Evolutionary conservation across 1,140 invertebrate genomes (phyloP).

Genomic region (Drosophila insularis): DNA sequence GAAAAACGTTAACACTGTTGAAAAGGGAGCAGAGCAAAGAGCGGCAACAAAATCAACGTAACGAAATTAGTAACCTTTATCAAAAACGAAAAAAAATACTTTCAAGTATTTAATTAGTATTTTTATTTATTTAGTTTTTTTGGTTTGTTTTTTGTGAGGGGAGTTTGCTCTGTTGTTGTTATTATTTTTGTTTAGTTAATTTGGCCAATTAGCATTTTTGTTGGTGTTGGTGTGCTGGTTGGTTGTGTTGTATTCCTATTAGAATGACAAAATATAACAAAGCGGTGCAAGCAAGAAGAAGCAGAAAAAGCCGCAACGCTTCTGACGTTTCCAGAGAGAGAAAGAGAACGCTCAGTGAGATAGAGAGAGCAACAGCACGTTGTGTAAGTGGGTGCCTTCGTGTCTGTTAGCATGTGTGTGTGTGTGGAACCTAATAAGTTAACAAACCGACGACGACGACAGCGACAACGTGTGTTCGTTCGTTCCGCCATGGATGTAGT

Average conservation of each 20-base stretch:
- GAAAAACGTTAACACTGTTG: background rate
- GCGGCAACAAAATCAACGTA: slow-evolving; percentile 2
- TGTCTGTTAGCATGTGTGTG: slow-evolving; percentile 16
- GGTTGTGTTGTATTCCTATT: slow-evolving; percentile 31
- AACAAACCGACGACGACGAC: slow-evolving; percentile 63
- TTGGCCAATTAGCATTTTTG: slow-evolving; percentile 65
- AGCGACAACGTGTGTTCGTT: slow-evolving; percentile 40
- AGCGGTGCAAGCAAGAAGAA: slow-evolving; percentile 69
- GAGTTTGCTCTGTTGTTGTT: slow-evolving; percentile 22
- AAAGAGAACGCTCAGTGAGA: background rate
- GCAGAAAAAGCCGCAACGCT: slow-evolving; percentile 75
- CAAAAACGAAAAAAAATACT: background rate
- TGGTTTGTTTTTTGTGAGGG: slow-evolving; percentile 13
- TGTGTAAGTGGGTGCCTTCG: slow-evolving; percentile 18
- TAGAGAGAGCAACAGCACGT: slow-evolving; percentile 12
- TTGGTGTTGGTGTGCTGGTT: slow-evolving; percentile 9
- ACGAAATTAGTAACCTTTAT: background rate
- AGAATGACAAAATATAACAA: slow-evolving; percentile 57
- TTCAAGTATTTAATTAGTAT: background rate
- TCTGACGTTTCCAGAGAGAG: slow-evolving; percentile 50
- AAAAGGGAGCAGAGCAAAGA: background rate
- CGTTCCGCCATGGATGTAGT: slow-evolving; percentile 24
- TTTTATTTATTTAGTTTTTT: slow-evolving; percentile 31
- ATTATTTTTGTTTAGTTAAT: slow-evolving; percentile 32
- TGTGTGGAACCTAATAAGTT: slow-evolving; percentile 67